Conservation (phyloP, 2,888 invertebrate genomes). For the Tetanocera ferruginea region DNA sequence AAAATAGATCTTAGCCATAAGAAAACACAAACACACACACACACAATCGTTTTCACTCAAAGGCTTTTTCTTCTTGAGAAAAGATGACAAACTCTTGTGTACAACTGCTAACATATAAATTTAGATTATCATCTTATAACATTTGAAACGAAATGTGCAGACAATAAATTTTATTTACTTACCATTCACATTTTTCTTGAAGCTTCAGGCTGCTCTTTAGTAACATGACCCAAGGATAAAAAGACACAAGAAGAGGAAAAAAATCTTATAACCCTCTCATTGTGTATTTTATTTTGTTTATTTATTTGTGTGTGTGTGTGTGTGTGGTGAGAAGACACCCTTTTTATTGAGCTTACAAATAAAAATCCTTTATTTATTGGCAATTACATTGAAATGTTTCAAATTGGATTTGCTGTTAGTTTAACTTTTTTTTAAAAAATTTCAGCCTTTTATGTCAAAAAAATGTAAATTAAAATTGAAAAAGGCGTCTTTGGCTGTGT, state of each 20-base stretch:
- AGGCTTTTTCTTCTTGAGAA: background rate
- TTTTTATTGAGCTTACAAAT: too few species aligned
- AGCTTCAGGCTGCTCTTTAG: background rate
- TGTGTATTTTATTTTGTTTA: too few species aligned
- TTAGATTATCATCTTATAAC: slow-evolving; percentile 21
- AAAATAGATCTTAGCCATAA: background rate
- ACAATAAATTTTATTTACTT: slow-evolving; percentile 31
- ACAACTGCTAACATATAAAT: slow-evolving; percentile 35
- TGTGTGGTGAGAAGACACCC: too few species aligned
- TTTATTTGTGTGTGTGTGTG: too few species aligned
- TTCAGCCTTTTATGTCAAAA: slow-evolving; percentile 15
- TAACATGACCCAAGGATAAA: background rate
- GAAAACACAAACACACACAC: too few species aligned
- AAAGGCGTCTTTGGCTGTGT: background rate
- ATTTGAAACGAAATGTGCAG: slow-evolving; percentile 11
- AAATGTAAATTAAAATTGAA: slow-evolving; percentile 29
- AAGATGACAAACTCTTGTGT: slow-evolving; percentile 25
- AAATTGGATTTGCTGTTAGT: slow-evolving; percentile 39
- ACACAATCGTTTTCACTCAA: background rate
- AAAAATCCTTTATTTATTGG: slow-evolving; percentile 42
- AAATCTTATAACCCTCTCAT: too few species aligned
- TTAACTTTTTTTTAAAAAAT: slow-evolving; percentile 9
- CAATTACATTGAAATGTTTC: slow-evolving; percentile 43
- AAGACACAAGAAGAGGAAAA: too few species aligned
- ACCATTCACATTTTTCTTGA: background rate